Evolutionary conservation across 2,113 vertebrate genomes (phyloP).

Genomic region (Odontesthes bonariensis): DNA sequence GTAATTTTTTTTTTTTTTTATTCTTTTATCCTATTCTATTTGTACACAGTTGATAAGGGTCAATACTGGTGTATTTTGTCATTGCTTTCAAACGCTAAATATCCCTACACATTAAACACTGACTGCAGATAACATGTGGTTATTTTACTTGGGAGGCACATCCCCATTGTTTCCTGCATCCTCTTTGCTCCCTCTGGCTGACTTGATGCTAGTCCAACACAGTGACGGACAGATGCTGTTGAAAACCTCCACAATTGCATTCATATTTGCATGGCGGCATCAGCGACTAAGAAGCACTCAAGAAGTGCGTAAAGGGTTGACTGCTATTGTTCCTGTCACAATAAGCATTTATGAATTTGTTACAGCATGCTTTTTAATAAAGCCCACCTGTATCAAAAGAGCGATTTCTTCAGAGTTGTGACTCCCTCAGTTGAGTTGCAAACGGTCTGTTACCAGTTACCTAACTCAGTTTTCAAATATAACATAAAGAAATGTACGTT

Average conservation of each 20-base stretch:
- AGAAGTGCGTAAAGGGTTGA: background rate
- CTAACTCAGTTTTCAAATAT: background rate
- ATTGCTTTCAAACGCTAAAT: background rate
- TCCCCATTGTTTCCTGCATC: constrained; percentile 2
- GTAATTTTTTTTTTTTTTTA: no score
- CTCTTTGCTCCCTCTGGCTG: background rate
- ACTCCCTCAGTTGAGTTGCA: background rate
- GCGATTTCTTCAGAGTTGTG: background rate
- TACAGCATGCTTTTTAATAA: background rate
- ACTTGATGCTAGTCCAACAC: constrained; percentile 32
- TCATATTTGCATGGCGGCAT: constrained; percentile 41
- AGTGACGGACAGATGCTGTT: constrained; percentile 22
- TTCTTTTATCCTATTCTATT: no score
- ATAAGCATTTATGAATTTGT: background rate
- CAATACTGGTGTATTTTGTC: background rate
- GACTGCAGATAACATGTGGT: background rate
- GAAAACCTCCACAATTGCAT: constrained; percentile 2
- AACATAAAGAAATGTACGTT: no score
- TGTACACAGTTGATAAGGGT: background rate
- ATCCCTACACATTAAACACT: background rate
- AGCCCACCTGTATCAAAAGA: background rate
- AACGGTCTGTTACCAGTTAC: background rate
- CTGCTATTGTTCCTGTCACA: background rate
- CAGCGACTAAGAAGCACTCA: background rate
- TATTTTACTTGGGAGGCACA: constrained; percentile 43